Percentiles rank a stretch among this genome's conserved stretches.
Conservation (phyloP, 1,140 invertebrate species). For the Diorhabda sublineata region DNA sequence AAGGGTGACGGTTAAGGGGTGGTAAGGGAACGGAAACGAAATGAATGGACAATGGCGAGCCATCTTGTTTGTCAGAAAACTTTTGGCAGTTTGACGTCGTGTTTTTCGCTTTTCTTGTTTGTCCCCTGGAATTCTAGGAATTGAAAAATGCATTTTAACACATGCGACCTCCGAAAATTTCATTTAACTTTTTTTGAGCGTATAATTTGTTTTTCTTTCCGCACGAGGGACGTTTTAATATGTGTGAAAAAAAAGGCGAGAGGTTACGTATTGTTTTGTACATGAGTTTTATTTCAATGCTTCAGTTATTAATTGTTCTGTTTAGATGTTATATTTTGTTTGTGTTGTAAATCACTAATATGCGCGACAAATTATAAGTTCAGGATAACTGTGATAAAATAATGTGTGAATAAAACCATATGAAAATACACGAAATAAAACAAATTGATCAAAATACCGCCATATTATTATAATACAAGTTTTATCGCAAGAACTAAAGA, state of each 20-base stretch:
- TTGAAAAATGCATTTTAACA: conserved; percentile 35
- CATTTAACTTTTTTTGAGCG: conserved; percentile 18
- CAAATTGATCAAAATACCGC: no score
- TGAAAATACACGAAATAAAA: no score
- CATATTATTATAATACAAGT: no score
- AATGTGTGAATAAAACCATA: no score
- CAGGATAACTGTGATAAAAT: no score
- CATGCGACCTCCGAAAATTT: conserved; percentile 30
- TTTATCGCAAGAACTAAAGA: no score
- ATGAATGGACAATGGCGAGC: conserved; percentile 38
- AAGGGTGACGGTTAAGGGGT: conserved; percentile 9
- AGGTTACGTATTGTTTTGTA: neutral
- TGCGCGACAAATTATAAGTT: no score
- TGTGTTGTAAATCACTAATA: no score
- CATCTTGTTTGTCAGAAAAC: conserved; percentile 42
- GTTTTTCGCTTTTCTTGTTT: conserved; percentile 39
- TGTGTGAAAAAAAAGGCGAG: conserved; percentile 10
- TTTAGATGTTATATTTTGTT: no score
- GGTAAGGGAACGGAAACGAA: conserved; percentile 21
- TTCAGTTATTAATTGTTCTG: neutral
- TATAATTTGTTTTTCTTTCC: conserved; percentile 16
- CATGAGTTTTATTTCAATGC: neutral
- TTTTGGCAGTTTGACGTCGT: conserved; percentile 43
- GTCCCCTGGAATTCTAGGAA: conserved; percentile 25
- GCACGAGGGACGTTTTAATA: conserved; percentile 10